Evolutionary conservation across 1,140 invertebrate genomes (phyloP), one percentile per base, ranked within the genome.

Genomic region (Zaprionus africanus): DNA sequence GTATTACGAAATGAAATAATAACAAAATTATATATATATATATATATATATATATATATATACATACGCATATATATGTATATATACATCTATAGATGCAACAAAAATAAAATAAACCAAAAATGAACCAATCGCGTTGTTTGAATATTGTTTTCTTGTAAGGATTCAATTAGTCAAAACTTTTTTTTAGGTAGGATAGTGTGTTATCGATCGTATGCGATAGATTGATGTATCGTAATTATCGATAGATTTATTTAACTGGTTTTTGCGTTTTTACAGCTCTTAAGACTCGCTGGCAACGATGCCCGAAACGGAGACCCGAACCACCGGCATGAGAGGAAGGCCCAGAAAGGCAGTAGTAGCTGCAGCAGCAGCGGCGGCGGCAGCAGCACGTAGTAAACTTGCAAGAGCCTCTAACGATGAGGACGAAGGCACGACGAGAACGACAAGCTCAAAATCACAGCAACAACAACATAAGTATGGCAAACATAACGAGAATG

Each of bases 71-170:
- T 69, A 76, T 57, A 58, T 62, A 60, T 59, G 76, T 74, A 70
- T 79, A 70, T 76, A 64, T 66, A 77, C 73, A 73, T 58, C 53
- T 69, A 71, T 60, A 76, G 34, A 76, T 64, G 26, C 74, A 77
- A 59, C n/a, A 46, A 58, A 81, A 88, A 88, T 84, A 90, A 88
- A 88, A 78, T 88, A 66, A 83, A 87, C 70, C 75, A 90, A 90
- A 85, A 58, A 85, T 90, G 49, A 79, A 54, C 53, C 53, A 87
- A 72, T 43, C 36, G 11, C n/a, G n/a, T 56, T 63, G 41, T 73
- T 53, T 62, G 5, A 46, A 17, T 46, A 46, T 9, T 17, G 34
- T 31, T 60, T 69, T 19, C n/a, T 53, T 13, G 0, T n/a, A 17
- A n/a, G 6, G 41, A n/a, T 22, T 46, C 1, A 5, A 7, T 49